These are phyloP conservation scores for Neodiprion fabricii DNA, from an alignment of 1,140 invertebrate species.

Conservation along the genomic window DNA sequence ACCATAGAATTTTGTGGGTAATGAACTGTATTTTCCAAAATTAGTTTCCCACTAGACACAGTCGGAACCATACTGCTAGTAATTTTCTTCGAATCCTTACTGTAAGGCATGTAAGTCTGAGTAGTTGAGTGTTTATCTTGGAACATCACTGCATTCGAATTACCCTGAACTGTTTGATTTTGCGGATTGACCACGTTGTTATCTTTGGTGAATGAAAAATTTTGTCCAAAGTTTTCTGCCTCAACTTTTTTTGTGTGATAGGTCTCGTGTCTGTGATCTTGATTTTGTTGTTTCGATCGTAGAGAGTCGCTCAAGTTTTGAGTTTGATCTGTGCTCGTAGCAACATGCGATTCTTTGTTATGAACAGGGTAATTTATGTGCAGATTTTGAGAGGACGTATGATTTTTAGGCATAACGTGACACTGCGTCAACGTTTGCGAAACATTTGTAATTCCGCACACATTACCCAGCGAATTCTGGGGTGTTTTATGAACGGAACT, in stretches of 20 bases:
- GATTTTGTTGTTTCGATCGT: conserved; percentile 32
- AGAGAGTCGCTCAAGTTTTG: conserved; percentile 26
- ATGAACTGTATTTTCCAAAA: conserved; percentile 28
- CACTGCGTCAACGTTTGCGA: not conserved
- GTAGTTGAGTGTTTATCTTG: conserved; percentile 29
- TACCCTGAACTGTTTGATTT: conserved; percentile 25
- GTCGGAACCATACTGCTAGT: conserved; percentile 26
- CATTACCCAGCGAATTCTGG: conserved; percentile 17
- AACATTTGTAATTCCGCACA: conserved; percentile 8
- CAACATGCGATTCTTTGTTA: conserved; percentile 29
- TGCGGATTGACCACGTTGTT: conserved; percentile 24
- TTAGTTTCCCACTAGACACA: conserved; percentile 26
- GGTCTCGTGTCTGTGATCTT: conserved; percentile 36
- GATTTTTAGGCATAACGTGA: not conserved
- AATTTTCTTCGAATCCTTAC: conserved; percentile 38
- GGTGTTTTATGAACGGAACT: not conserved
- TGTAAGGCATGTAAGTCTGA: conserved; percentile 35
- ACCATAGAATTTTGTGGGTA: conserved; percentile 34
- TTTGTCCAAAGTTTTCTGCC: conserved; percentile 39
- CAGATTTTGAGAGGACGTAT: too few species aligned
- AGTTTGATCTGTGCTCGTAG: conserved; percentile 25
- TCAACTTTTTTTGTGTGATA: conserved; percentile 44
- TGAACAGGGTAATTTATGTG: conserved; percentile 30
- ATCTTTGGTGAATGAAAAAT: conserved; percentile 37
- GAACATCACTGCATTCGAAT: conserved; percentile 24